These are phyloP conservation scores for Hydriomena furcata DNA, from an alignment of 2,888 invertebrate species.

Conservation along the genomic window DNA sequence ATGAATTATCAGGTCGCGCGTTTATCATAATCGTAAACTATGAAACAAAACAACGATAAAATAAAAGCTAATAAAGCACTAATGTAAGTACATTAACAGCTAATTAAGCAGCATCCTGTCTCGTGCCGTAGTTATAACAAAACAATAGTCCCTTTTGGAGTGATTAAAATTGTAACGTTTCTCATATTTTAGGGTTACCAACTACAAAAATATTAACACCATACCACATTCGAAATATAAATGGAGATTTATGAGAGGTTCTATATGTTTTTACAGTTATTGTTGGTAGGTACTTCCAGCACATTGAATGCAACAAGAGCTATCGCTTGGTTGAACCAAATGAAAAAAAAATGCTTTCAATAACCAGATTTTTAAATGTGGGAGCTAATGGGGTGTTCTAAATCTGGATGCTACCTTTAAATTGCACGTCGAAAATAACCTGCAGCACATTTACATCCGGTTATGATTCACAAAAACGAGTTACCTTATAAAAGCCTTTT, in stretches of 20 bases:
- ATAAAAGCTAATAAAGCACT: conserved; percentile 46
- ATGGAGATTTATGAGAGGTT: no score
- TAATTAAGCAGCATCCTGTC: conserved; percentile 81
- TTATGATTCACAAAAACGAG: background rate
- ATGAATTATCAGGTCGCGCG: background rate
- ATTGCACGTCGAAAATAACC: background rate
- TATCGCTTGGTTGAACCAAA: no score
- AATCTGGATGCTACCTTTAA: no score
- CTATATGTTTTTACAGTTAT: no score
- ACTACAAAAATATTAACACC: background rate
- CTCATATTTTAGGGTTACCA: conserved; percentile 15
- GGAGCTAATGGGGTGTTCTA: no score
- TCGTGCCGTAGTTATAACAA: conserved; percentile 79
- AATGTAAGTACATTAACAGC: conserved; percentile 67
- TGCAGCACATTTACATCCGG: background rate
- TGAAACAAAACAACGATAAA: conserved; percentile 41
- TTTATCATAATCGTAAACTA: conserved; percentile 16
- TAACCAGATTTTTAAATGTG: no score
- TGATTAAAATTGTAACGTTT: conserved; percentile 66
- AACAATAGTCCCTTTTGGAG: conserved; percentile 73
- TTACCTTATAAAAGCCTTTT: conserved; percentile 1
- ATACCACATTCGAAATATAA: no score
- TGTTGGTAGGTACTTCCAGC: no score
- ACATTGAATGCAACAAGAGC: no score
- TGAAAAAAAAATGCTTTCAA: background rate